phyloP scores from a whole-genome alignment of 2,888 invertebrate genomes.

The Conus canariensis region DNA sequence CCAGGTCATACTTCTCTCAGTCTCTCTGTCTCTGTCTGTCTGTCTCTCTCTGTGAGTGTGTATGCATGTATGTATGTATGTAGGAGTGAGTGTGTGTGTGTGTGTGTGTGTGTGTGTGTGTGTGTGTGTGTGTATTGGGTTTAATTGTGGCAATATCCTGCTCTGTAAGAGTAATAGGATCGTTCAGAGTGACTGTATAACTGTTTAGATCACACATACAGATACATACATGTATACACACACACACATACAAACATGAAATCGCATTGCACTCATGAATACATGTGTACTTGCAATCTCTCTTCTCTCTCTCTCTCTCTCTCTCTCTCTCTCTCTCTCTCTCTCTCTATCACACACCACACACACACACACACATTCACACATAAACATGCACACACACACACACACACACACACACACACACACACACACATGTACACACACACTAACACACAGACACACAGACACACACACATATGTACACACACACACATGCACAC shows the following conservation, averaged over 20 bases:
- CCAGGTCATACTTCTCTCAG: background rate
- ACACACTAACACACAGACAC: no score
- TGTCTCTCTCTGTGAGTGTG: background rate
- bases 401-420: background rate
- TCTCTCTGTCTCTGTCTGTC: conserved; percentile 20
- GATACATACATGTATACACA: background rate
- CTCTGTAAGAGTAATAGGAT: no score
- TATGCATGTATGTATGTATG: background rate
- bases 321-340: no score
- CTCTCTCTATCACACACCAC: no score
- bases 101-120: background rate
- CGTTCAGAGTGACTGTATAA: no score
- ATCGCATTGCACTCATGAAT: no score
- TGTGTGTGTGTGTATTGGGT: background rate
- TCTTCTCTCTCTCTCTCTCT: no score
- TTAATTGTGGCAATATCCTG: background rate
- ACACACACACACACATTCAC: background rate
- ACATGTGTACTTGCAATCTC: no score
- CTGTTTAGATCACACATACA: no score
- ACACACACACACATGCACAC: conserved; percentile 3
- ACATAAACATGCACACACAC: conserved; percentile 11
- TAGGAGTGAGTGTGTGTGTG: background rate
- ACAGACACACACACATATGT: background rate
- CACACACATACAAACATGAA: background rate
- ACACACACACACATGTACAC: background rate